phyloP scores from a whole-genome alignment of 2,888 invertebrate species.

The Ophioninae sp. region DNA sequence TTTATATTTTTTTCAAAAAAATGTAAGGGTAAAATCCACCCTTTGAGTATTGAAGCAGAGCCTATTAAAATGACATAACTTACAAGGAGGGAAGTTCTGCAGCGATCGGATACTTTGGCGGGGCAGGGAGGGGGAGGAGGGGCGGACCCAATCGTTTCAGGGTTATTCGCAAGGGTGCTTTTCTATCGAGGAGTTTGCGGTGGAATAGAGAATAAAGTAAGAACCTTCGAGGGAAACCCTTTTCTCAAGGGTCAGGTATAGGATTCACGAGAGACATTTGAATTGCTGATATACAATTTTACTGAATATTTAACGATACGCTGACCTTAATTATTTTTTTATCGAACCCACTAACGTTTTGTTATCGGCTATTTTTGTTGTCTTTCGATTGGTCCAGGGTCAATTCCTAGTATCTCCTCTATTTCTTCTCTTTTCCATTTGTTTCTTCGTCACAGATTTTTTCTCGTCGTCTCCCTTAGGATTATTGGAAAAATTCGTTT shows the following conservation, averaged over 20 bases:
- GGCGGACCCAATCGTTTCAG: slow-evolving; percentile 13
- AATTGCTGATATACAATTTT: neutral
- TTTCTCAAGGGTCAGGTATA: neutral
- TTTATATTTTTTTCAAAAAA: neutral
- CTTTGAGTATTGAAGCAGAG: neutral
- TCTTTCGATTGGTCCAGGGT: slow-evolving; percentile 7
- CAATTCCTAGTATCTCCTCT: neutral
- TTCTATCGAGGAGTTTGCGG: neutral
- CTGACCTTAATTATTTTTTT: neutral
- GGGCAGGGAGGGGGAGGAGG: neutral
- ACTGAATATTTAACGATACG: slow-evolving; percentile 8
- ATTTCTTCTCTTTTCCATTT: neutral
- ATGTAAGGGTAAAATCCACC: neutral
- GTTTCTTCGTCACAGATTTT: neutral
- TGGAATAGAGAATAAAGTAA: neutral
- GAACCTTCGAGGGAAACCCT: slow-evolving; percentile 1
- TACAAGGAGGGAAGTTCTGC: neutral
- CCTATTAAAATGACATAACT: slow-evolving; percentile 10
- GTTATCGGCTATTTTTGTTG: neutral
- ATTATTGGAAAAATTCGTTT: slow-evolving; percentile 21
- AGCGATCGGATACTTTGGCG: slow-evolving; percentile 1
- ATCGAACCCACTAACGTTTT: neutral
- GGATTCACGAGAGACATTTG: neutral
- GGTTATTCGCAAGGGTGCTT: slow-evolving; percentile 16
- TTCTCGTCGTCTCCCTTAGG: neutral